Evolutionary conservation across 2,888 invertebrate genomes (phyloP).

Genomic region (Meiosimyza platycephala): DNA sequence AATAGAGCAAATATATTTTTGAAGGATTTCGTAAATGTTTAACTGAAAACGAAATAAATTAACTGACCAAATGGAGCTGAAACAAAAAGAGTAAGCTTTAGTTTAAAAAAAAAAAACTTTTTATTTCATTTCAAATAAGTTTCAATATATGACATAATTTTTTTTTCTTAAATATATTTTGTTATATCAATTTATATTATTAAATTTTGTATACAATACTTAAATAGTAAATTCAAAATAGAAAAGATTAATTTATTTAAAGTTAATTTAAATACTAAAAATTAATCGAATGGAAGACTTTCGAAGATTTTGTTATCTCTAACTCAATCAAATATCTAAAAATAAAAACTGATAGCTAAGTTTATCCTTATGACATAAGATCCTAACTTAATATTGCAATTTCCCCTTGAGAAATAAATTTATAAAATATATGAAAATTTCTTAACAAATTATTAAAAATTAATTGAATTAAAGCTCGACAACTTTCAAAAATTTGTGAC

Average conservation of each 20-base stretch:
- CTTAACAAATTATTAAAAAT: slow-evolving; percentile 22
- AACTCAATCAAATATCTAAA: too few species aligned
- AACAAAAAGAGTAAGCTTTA: not conserved
- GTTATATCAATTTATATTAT: not conserved
- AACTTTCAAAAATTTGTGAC: slow-evolving; percentile 17
- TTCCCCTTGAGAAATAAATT: not conserved
- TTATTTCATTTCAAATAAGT: not conserved
- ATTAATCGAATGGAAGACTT: slow-evolving; percentile 47
- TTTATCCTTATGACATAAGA: too few species aligned
- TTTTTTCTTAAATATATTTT: not conserved
- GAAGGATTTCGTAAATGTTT: too few species aligned
- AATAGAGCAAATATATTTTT: too few species aligned
- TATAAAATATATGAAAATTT: slow-evolving; percentile 18
- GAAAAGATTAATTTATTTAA: not conserved
- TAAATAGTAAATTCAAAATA: not conserved
- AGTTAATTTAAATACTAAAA: not conserved
- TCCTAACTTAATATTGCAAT: slow-evolving; percentile 9
- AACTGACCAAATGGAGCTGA: not conserved
- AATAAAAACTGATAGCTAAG: too few species aligned
- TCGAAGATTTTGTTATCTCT: slow-evolving; percentile 46
- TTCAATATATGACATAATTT: too few species aligned
- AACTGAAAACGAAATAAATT: not conserved
- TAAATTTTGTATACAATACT: slow-evolving; percentile 20
- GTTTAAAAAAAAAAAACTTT: not conserved
- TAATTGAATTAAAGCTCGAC: slow-evolving; percentile 24